These are phyloP conservation scores for Dolichopus griseipennis DNA, from an alignment of 2,888 invertebrate genomes.

Conservation along the genomic window DNA sequence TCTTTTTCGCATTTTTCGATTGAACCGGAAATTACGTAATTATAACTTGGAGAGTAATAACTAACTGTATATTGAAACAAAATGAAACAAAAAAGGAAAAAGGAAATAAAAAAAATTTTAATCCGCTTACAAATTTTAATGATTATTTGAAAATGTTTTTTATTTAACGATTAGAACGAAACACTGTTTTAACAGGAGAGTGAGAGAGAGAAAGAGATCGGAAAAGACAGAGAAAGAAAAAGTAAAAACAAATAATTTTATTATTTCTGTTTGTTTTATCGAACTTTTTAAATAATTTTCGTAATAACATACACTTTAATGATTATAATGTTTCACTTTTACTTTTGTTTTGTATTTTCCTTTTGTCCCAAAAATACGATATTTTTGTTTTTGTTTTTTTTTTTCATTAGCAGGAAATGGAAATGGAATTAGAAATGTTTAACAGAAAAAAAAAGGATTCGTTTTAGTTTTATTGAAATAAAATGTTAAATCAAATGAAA, in stretches of 20 bases:
- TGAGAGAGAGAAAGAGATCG: not conserved
- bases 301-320: too few species aligned
- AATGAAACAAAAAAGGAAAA: not conserved
- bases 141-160: conserved; percentile 11
- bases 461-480: too few species aligned
- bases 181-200: too few species aligned
- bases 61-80: not conserved
- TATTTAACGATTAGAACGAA: not conserved
- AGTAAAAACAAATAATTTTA: too few species aligned
- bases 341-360: not conserved
- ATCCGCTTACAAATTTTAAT: conserved; percentile 3
- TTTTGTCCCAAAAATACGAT: not conserved
- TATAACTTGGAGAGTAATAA: not conserved
- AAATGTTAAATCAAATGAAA: too few species aligned
- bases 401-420: conserved; percentile 1
- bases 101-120: not conserved
- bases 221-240: not conserved
- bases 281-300: too few species aligned
- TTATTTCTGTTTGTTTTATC: too few species aligned
- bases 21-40: not conserved
- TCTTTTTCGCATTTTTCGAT: not conserved
- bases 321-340: too few species aligned
- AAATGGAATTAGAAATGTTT: not conserved
- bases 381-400: not conserved
- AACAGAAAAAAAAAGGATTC: too few species aligned